A percentile compares a stretch with the other conserved stretches of the same genome.
Evolutionary conservation across 2,797 vertebrate genomes (phyloP).

Genomic region (Enteromius treurensis): DNA sequence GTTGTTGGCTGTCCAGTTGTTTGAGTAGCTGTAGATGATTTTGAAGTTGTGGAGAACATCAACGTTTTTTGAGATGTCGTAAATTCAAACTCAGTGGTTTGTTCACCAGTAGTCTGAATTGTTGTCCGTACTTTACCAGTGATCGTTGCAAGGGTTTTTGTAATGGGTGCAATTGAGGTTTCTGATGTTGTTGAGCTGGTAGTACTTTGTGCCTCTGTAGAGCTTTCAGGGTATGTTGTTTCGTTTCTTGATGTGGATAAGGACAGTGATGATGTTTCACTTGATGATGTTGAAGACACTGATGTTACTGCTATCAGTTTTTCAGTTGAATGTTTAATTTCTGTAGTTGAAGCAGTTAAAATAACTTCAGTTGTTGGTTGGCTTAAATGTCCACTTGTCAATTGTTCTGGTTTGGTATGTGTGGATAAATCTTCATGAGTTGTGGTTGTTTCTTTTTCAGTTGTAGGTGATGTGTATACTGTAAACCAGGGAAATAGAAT

Average conservation of each 20-base stretch:
- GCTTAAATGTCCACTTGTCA: not conserved
- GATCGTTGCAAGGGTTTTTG: not conserved
- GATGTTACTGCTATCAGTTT: not conserved
- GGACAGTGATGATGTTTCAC: not conserved
- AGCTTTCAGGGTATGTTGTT: not conserved
- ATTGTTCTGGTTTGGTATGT: not conserved
- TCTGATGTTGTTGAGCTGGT: not conserved
- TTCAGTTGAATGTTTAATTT: slow-evolving; percentile 21
- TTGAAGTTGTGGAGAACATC: not conserved
- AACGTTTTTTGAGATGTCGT: not conserved
- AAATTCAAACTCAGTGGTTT: not conserved
- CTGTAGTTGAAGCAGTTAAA: slow-evolving; percentile 12
- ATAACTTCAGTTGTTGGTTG: slow-evolving; percentile 1
- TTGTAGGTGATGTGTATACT: slow-evolving; percentile 34
- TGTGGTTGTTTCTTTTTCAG: slow-evolving; percentile 32
- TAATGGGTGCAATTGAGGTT: slow-evolving; percentile 30
- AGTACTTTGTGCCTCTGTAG: not conserved
- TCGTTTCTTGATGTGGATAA: not conserved
- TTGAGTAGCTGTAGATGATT: not conserved
- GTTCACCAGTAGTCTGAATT: not conserved
- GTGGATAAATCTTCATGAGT: slow-evolving; percentile 2
- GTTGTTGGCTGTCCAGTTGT: slow-evolving; percentile 8
- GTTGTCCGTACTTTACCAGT: not conserved
- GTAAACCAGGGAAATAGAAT: not conserved
- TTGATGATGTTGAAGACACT: not conserved